These are phyloP conservation scores for Lepus europaeus DNA, from an alignment of 2,113 vertebrate genomes.

Conservation along the genomic window DNA sequence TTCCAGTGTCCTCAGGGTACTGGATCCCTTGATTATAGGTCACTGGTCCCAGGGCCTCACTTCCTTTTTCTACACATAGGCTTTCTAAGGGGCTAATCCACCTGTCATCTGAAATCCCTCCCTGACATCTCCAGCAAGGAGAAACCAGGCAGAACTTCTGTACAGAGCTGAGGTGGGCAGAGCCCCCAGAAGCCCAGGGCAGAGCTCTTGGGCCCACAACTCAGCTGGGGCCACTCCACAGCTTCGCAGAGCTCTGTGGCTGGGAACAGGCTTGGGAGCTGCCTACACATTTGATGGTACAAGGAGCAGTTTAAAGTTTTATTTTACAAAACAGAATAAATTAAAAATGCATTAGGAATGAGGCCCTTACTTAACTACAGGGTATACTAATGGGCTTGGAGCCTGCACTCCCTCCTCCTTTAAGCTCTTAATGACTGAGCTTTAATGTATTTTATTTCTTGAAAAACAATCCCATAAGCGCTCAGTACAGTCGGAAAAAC, in stretches of 20 bases:
- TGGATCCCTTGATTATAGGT: not conserved
- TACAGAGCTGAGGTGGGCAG: not conserved
- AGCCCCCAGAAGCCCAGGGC: not conserved
- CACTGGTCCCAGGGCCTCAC: not conserved
- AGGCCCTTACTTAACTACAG: slow-evolving; percentile 78
- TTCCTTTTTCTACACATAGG: not conserved
- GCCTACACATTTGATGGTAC: slow-evolving; percentile 71
- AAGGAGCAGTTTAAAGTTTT: slow-evolving; percentile 76
- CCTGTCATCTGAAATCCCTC: not conserved
- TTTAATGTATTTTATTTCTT: slow-evolving; percentile 87
- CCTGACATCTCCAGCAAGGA: not conserved
- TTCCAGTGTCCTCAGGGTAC: not conserved
- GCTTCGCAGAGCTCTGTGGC: not conserved
- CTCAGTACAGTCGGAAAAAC: slow-evolving; percentile 80
- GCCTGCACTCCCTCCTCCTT: slow-evolving; percentile 72
- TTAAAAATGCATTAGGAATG: slow-evolving; percentile 77
- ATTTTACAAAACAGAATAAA: slow-evolving; percentile 79
- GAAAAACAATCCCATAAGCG: slow-evolving; percentile 83
- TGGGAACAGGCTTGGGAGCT: slow-evolving; percentile 56
- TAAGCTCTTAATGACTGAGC: slow-evolving; percentile 84
- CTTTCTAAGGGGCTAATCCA: not conserved
- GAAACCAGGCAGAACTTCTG: not conserved
- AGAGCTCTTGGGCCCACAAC: not conserved
- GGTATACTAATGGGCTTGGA: slow-evolving; percentile 78
- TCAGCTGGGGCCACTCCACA: not conserved